Conservation (phyloP, 2,113 vertebrate species). For the Struthio camelus region DNA sequence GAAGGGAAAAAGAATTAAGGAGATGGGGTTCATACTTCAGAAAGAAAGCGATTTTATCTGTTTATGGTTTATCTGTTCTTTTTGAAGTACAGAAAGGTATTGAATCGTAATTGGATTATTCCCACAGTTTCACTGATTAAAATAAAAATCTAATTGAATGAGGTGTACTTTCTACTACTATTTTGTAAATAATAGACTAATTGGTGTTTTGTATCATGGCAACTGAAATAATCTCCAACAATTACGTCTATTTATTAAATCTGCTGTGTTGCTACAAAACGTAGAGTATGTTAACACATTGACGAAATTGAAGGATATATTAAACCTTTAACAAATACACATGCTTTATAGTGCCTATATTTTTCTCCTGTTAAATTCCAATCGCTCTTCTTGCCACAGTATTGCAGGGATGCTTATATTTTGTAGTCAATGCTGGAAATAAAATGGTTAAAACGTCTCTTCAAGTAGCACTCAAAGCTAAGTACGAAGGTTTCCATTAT, state of each 20-base stretch:
- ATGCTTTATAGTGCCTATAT: neutral
- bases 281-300: neutral
- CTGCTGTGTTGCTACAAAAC: neutral
- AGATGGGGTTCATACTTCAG: neutral
- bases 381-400: neutral
- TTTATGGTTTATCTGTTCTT: neutral
- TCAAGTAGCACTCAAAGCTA: neutral
- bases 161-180: neutral
- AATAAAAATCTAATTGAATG: neutral
- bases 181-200: neutral
- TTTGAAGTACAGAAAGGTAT: neutral
- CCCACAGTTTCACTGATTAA: neutral
- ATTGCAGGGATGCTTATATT: neutral
- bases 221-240: neutral
- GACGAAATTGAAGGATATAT: neutral
- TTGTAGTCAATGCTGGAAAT: neutral
- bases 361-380: neutral
- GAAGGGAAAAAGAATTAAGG: neutral
- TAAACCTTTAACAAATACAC: neutral
- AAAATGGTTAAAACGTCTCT: constrained; percentile 23
- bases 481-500: constrained; percentile 39
- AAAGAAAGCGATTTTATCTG: neutral
- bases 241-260: neutral
- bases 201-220: neutral
- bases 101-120: neutral